Evolutionary conservation across 2,113 vertebrate species (phyloP), one percentile per base, ranked within the genome.

Genomic region (Petrocephalus microphthalmus): DNA sequence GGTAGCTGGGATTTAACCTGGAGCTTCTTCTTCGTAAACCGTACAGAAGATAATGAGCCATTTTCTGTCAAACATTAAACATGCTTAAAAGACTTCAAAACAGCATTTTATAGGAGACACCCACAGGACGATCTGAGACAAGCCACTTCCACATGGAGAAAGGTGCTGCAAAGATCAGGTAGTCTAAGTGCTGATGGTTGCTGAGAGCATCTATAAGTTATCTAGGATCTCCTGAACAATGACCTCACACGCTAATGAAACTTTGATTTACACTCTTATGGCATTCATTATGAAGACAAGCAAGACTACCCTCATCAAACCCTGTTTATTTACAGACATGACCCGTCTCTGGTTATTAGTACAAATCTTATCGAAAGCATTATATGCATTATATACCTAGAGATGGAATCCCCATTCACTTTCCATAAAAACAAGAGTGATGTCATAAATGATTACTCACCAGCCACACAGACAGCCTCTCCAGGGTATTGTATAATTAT

Each of bases 261-360:
- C 15, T 29, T 51, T 84, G 42, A 42, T 51, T 52, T 85, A 85
- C 33, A 3, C 10, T 15, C 49, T 85, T 15, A 85, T 29, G 83
- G 22, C 13, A 54, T 33, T 85, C 47, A 85, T 54, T 85, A 85
- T 19, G 13, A 85, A 85, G 22, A 13, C 71, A 20, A 52, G 25
- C n/a, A 67, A 10, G 29, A 29, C 13, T 13, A 67, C 25, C 15
- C 52, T 2, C 53, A 85, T 54, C 17, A 85, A 37, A 85, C 11
- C 84, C 33, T n/a, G 15, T 56, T 54, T 56, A 49, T 85, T 85
- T 85, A 85, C 52, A 85, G 84, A 20, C 25, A 17, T 85, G 52
- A 85, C 3, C 22, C 1, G 84, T 15, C 25, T 81, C 37, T 56
- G 51, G 84, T 52, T 47, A 85, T 85, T 29, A 85, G 52, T 33